Conservation (phyloP, 2,113 vertebrate genomes). For the Nettapus auritus region DNA sequence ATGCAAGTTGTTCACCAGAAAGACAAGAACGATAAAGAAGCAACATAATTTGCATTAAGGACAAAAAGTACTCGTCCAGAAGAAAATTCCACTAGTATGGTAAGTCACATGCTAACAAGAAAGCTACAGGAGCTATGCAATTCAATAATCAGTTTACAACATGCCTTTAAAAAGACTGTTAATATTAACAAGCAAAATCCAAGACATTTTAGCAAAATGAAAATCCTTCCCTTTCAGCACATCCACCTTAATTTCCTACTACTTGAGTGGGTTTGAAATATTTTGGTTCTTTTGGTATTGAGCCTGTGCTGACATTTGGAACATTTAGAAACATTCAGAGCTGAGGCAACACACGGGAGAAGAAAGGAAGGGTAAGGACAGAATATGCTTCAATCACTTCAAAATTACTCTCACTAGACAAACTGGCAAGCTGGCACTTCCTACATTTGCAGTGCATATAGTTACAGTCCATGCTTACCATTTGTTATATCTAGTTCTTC, state of each 20-base stretch:
- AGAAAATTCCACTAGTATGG: not conserved
- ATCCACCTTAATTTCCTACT: not conserved
- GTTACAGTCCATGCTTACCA: slow-evolving; percentile 63
- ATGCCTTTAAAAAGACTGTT: not conserved
- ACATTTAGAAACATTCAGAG: not conserved
- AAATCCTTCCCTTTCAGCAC: not conserved
- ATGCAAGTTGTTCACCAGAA: not conserved
- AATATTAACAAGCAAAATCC: not conserved
- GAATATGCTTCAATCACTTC: not conserved
- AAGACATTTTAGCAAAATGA: not conserved
- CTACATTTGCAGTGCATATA: not conserved
- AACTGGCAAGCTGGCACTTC: not conserved
- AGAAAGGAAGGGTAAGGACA: not conserved
- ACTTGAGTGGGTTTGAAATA: not conserved
- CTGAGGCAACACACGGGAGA: not conserved
- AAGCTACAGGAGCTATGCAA: not conserved
- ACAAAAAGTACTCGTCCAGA: not conserved
- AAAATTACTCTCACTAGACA: not conserved
- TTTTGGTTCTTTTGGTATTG: not conserved
- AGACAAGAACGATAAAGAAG: not conserved
- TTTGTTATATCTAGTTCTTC: slow-evolving; percentile 65
- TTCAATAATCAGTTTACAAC: not conserved
- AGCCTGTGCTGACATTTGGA: not conserved
- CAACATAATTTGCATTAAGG: not conserved
- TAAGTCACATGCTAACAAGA: not conserved